Evolutionary conservation across 2,888 invertebrate species (phyloP).

Genomic region (Nycteola revayana): DNA sequence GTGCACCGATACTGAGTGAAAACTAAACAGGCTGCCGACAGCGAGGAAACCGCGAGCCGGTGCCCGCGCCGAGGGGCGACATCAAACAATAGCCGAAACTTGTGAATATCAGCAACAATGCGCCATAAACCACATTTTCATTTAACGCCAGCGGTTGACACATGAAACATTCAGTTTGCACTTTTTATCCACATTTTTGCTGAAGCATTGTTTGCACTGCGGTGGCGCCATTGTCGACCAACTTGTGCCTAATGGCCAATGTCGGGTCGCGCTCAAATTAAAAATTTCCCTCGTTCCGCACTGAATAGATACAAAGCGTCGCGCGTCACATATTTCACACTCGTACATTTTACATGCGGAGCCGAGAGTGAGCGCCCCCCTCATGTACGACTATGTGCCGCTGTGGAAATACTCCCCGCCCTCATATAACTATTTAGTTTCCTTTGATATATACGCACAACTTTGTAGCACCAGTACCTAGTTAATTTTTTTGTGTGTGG

Average conservation of each 20-base stretch:
- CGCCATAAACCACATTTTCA: slow-evolving; percentile 33
- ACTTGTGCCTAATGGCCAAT: slow-evolving; percentile 28
- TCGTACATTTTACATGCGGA: slow-evolving; percentile 5
- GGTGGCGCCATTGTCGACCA: slow-evolving; percentile 19
- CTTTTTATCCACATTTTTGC: slow-evolving; percentile 18
- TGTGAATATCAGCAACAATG: slow-evolving; percentile 20
- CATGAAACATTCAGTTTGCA: slow-evolving; percentile 28
- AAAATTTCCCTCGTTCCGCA: slow-evolving; percentile 19
- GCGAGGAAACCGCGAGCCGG: too few relatives aligned
- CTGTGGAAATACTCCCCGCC: slow-evolving; percentile 1
- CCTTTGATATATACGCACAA: too few relatives aligned
- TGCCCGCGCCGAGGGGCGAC: too few relatives aligned
- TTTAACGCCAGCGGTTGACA: slow-evolving; percentile 18
- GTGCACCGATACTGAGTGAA: too few relatives aligned
- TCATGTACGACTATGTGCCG: not conserved
- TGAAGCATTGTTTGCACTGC: slow-evolving; percentile 22
- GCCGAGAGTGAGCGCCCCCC: not conserved
- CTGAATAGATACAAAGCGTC: slow-evolving; percentile 10
- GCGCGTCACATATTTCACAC: slow-evolving; percentile 13
- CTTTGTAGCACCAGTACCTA: too few relatives aligned
- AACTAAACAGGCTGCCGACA: too few relatives aligned
- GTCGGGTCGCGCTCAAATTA: slow-evolving; percentile 24
- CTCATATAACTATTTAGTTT: slow-evolving; percentile 5
- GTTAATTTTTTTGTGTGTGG: too few relatives aligned
- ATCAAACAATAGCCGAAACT: slow-evolving; percentile 7